These are phyloP conservation scores for Intellagama lesueurii DNA, from an alignment of 2,797 vertebrate species.

Conservation along the genomic window DNA sequence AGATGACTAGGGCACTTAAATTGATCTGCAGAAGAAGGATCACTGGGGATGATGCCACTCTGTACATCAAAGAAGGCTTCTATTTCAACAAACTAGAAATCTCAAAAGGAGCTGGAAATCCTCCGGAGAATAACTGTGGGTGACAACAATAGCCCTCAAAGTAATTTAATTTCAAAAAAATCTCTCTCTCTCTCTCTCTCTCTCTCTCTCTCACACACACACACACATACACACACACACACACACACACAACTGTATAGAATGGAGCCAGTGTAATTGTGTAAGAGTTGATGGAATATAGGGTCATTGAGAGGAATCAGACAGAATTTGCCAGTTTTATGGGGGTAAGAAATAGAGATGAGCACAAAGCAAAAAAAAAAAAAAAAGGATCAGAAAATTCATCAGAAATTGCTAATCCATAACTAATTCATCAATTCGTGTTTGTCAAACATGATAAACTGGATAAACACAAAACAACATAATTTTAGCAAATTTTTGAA, in stretches of 20 bases:
- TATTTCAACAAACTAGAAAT: neutral
- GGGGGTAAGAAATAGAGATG: too few species aligned
- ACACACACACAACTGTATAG: too few species aligned
- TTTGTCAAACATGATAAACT: too few species aligned
- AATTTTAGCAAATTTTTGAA: too few species aligned
- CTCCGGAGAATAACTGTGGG: neutral
- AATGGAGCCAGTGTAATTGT: neutral
- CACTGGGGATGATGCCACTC: neutral
- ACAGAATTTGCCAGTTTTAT: too few species aligned
- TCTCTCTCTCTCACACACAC: neutral
- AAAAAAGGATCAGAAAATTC: too few species aligned
- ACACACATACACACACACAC: neutral
- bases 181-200: too few species aligned
- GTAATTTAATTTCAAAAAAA: neutral
- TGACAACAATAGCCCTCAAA: neutral
- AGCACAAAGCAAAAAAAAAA: too few species aligned
- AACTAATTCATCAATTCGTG: too few species aligned
- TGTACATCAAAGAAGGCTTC: neutral
- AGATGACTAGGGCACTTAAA: neutral
- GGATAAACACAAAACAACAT: too few species aligned
- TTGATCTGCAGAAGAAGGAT: neutral
- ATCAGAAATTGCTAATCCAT: too few species aligned
- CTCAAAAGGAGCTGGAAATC: neutral
- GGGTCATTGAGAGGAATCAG: neutral
- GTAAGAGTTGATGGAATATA: neutral